Evolutionary conservation across 2,888 invertebrate species (phyloP), one percentile per base, ranked within the genome.

Genomic region (Aphidius colemani): DNA sequence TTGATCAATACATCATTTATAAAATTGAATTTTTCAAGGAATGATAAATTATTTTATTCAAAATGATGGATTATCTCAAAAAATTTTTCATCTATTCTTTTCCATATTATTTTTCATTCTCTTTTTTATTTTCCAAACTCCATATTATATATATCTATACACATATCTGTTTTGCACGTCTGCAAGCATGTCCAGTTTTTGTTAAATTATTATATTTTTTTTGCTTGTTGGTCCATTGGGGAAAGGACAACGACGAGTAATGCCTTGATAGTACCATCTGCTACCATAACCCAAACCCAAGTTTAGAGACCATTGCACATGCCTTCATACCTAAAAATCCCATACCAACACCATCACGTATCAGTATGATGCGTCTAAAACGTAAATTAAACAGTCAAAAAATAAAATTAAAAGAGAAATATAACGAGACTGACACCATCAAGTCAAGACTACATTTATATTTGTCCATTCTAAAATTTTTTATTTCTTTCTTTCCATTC

Each of bases 211-310:
- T 48, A 44, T 57, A 45, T 50, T 56, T 56, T 50, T 9, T 11
- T 58, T 50, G 51, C 59, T 56, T 60, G 48, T 43, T 43, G 50
- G 51, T 66, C 41, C 76, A 75, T 73, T 30, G 30, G 30, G 30
- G 5, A 30, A 30, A 30, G 5, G 30, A 30, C 77, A 78, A 77
- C 77, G 75, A 75, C 74, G 69, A 66, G 69, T 71, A 67, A 71
- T 68, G 71, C 56, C 68, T 61, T 69, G 64, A 53, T 13, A 56
- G 40, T n/a, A 73, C 78, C 79, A 78, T 79, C 78, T 79, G 79
- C 69, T 69, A 68, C 77, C 77, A 60, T 43, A 50, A 62, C 63
- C 44, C 58, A 44, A 62, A 57, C 57, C 10, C 18, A 30, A 39
- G 11, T 40, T 9, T 50, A 45, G 44, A 44, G 40, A 45, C 44